phyloP scores from a whole-genome alignment of 2,113 vertebrate genomes.

The Tetrao urogallus region DNA sequence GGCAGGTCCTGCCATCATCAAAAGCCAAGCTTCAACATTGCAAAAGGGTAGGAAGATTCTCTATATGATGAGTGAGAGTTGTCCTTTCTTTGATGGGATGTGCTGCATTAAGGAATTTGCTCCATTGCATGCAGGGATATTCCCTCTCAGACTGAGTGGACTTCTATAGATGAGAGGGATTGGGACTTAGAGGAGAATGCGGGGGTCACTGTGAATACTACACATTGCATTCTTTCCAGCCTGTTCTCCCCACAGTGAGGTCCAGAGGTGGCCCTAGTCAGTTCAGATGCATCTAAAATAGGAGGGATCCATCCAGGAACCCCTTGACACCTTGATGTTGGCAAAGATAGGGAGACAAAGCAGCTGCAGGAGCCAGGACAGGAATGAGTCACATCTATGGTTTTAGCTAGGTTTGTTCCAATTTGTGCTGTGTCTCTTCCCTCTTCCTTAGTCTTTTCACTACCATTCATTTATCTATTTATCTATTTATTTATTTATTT shows the following conservation, averaged over 20 bases:
- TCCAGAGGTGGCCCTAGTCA: not conserved
- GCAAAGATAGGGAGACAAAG: not conserved
- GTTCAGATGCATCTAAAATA: not conserved
- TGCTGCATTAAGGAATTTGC: not conserved
- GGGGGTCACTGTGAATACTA: not conserved
- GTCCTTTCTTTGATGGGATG: not conserved
- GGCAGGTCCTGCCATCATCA: not conserved
- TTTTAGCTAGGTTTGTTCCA: not conserved
- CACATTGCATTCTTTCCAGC: not conserved
- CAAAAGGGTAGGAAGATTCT: not conserved
- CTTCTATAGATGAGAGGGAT: not conserved
- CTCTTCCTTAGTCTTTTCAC: not conserved
- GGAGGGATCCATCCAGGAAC: not conserved
- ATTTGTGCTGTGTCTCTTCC: not conserved
- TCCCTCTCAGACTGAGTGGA: not conserved
- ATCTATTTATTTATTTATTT: not conserved
- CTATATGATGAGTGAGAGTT: not conserved
- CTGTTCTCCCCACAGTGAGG: not conserved
- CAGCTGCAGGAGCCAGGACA: not conserved
- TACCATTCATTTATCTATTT: not conserved
- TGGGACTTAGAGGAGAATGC: fast-evolving
- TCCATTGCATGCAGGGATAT: not conserved
- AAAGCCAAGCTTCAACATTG: not conserved
- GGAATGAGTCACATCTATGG: not conserved
- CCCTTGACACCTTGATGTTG: not conserved